Evolutionary conservation across 2,888 invertebrate species (phyloP).

Genomic region (Cephus pulcher): DNA sequence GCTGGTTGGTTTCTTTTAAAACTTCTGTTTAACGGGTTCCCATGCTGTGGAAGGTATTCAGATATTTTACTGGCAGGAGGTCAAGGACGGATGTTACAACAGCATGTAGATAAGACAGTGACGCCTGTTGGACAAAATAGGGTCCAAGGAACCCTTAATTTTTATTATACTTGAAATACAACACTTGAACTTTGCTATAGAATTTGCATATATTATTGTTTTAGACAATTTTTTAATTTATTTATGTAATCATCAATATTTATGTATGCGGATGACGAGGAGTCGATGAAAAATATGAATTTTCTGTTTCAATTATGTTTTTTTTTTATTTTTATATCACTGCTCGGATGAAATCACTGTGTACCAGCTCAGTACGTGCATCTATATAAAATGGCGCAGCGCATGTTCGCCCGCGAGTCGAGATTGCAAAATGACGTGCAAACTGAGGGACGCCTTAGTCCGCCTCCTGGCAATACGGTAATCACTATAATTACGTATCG

Average conservation of each 20-base stretch:
- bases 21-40: background rate
- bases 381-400: conserved; percentile 22
- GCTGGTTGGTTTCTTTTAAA: conserved; percentile 5
- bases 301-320: background rate
- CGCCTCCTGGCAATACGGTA: conserved; percentile 66
- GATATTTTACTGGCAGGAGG: background rate
- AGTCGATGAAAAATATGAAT: background rate
- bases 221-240: background rate
- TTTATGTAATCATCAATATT: background rate
- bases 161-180: background rate
- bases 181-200: background rate
- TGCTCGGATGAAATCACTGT: background rate
- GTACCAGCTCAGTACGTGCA: conserved; percentile 38
- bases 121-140: background rate
- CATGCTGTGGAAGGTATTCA: background rate
- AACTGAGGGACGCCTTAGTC: conserved; percentile 66
- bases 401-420: conserved; percentile 57
- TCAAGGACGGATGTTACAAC: background rate
- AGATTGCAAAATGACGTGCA: conserved; percentile 66
- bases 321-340: background rate
- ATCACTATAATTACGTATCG: conserved; percentile 67
- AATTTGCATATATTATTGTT: background rate
- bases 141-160: background rate
- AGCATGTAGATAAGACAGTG: background rate
- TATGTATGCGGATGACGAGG: background rate